Base-by-base conservation (phyloP, 2,888 invertebrate species). In the Xylota segnis region DNA sequence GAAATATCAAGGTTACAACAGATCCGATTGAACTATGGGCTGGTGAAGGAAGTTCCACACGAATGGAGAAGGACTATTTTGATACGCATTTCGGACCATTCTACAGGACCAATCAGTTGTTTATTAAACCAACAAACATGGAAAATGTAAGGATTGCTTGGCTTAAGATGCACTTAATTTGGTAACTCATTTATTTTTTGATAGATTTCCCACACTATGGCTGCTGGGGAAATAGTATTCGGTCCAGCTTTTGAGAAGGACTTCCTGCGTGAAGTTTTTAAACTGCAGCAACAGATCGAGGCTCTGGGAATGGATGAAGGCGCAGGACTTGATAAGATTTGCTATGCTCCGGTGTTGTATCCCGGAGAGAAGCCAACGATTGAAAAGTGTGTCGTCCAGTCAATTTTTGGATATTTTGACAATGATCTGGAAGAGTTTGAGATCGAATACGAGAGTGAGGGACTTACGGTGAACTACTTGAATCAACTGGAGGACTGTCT, bases 11-110 rank as follows among this genome's bases (percentile, higher is more conserved):
- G 82, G 94, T 99, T 0, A 98, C 97, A 0, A 95, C 97, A 0
- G 95, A 98, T 91, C 98, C 99, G 0, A 95, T 98, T 1, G 96
- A 99, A 90, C 94, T 99, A 52, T 99, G 99, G 99, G 97, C 98
- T 0, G 94, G 97, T 0, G 96, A 97, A 0, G 92, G 93, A 29
- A 98, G 98, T 88, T 93, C 94, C 81, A 96, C 98, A 40, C 94
- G 98, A 77, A 90, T 94, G 47, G 97, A 99, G 90, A 96, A 98
- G 90, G 94, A 97, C 83, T 98, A 96, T 90, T 99, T 96, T 89
- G 98, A 99, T 91, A 92, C 94, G 12, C 95, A 96, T 89, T 99
- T 99, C 91, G 95, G 95, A 7, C 98, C 98, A 0, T 98, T 98
- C 92, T 98, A 97, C 91, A 94, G 98, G 68, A 96, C 97, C 2